Conservation (phyloP, 1,140 invertebrate genomes). For the Acromyrmex heyeri region DNA sequence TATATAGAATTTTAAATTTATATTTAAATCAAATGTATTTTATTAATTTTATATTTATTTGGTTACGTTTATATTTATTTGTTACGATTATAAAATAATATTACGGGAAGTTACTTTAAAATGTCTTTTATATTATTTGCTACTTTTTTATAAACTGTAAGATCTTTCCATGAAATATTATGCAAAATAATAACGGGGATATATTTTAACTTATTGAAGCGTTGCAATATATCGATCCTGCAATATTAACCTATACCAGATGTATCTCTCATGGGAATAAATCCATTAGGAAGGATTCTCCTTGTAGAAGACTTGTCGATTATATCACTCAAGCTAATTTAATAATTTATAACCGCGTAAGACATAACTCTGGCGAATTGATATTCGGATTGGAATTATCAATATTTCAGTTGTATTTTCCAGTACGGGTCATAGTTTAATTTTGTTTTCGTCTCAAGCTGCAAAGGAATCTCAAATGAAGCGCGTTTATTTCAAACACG, state of each 20-base stretch:
- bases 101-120: neutral
- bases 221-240: constrained; percentile 22
- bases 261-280: constrained; percentile 40
- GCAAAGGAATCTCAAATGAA: neutral
- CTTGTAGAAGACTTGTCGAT: constrained; percentile 51
- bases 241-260: constrained; percentile 50
- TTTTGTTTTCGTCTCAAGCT: neutral
- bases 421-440: neutral
- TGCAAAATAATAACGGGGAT: constrained; percentile 24
- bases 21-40: neutral
- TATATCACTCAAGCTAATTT: constrained; percentile 47
- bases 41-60: neutral
- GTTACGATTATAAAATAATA: constrained; percentile 8
- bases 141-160: neutral
- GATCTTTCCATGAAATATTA: constrained; percentile 20
- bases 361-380: neutral
- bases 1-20: neutral
- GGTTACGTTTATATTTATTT: neutral
- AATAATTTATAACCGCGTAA: constrained; percentile 48
- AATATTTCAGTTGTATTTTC: constrained; percentile 60
- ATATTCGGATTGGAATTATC: constrained; percentile 27
- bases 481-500: constrained; percentile 61
- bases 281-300: constrained; percentile 53
- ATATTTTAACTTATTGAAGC: constrained; percentile 2
- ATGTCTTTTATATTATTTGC: neutral